Base-by-base conservation (phyloP, 2,797 vertebrate species). In the Graptemys geographica region DNA sequence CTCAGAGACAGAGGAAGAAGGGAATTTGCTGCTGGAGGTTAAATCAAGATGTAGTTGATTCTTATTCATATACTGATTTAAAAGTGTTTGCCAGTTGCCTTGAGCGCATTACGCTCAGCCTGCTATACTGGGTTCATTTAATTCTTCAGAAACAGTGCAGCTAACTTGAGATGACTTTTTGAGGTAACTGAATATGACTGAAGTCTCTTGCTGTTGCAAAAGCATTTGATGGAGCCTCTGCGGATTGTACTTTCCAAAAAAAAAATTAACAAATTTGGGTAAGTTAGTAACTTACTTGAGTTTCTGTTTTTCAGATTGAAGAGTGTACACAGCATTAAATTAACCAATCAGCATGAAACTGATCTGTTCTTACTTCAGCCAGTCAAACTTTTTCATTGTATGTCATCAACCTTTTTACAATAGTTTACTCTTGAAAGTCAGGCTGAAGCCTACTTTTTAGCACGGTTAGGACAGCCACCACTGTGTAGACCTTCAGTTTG, bases 1-100 rank as follows among this genome's bases (percentile, higher is more conserved):
- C 33, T 23, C 11, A 3, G 15, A 87, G 28, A 84, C 0, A 0
- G 5, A 44, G 3, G 87, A n/a, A 3, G 23, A 3, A 4, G 65
- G 11, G 28, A 79, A 57, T 81, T 88, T 52, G 25, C 33, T 15
- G 37, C 21, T 59, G 37, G 90, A 28, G 56, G 90, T 86, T 47
- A 74, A 74, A 74, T 74, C 31, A 72, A 72, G 65, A 33, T 74
- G 37, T 74, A 74, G 37, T 25, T 25, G 23, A 41, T 74, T 74
- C 37, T 41, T 74, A 74, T 44, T 74, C 21, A 44, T 74, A 25
- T 41, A 74, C 21, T 74, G 21, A 74, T 44, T 23, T 23, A 25
- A 74, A 21, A 74, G 37, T 13, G 11, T n/a, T 19, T 33, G 18
- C n/a, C 65, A 19, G n/a, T 21, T 72, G 21, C n/a, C 69, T 72